Base-by-base conservation (phyloP, 2,113 vertebrate genomes). In the Phalacrocorax pelagicus region DNA sequence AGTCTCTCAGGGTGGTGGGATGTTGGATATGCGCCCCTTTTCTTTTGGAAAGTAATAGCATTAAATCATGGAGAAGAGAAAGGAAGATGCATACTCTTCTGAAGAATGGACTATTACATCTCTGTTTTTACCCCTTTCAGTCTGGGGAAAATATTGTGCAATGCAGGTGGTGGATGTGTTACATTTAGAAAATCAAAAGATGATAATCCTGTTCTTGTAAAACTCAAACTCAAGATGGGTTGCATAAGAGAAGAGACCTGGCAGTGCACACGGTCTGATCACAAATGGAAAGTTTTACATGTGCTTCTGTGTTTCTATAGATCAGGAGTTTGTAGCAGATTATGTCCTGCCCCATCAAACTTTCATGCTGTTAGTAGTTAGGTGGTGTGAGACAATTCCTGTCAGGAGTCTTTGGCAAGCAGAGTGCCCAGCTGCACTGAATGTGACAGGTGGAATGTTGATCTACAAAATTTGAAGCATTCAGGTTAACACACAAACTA, bases 361-460 rank as follows among this genome's bases (percentile, higher is more conserved):
- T 66, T 70, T 24, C 14, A 19, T 0, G 1, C 5, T 1, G 0
- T 62, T 72, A n/a, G 24, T 19, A 57, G 18, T 51, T 59, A 24
- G 8, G 7, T 47, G 19, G 15, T 59, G 18, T 75, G 65, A 74
- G 34, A 65, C 10, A 71, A 40, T 36, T 93, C 87, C 34, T 86
- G 12, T n/a, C 36, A 61, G 59, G 16, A 80, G 52, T n/a, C 9
- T 66, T 71, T 73, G 34, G 23, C 27, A 77, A 52, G 34, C 16
- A 42, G 21, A 83, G 3, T 62, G 22, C 26, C 9, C 8, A 88
- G 12, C 15, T 61, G 29, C 23, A 20, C 29, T 63, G 9, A 70
- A n/a, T 73, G 11, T 65, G 59, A 77, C 51, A 58, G 13, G 7
- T 10, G 59, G 47, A 84, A 70, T 66, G 65, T 42, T 16, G 15